phyloP scores from a whole-genome alignment of 2,797 vertebrate genomes.

The Botia kubotai region DNA sequence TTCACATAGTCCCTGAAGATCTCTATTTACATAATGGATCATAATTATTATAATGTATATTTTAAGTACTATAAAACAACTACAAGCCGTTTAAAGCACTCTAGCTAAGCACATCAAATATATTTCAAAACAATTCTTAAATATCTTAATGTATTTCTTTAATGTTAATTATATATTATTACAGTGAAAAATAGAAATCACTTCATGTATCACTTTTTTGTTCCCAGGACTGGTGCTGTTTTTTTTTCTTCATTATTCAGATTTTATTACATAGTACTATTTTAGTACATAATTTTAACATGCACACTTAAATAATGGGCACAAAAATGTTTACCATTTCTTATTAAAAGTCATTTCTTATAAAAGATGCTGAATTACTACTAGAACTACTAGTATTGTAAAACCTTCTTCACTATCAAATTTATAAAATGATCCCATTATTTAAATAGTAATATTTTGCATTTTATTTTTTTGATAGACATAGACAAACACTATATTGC shows the following conservation, averaged over 20 bases:
- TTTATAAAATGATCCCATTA: background rate
- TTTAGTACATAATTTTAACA: background rate
- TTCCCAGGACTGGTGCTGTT: background rate
- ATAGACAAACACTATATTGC: background rate
- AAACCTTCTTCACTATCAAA: background rate
- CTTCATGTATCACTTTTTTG: background rate
- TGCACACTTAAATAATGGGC: background rate
- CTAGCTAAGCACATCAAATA: background rate
- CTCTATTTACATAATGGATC: background rate
- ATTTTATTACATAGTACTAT: background rate
- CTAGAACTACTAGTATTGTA: background rate
- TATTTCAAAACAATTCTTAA: background rate
- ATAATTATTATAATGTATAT: background rate
- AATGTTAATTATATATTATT: background rate
- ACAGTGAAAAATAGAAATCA: background rate
- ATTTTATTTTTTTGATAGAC: constrained; percentile 4
- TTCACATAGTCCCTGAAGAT: background rate
- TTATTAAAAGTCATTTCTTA: background rate
- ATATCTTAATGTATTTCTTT: background rate
- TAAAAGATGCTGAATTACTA: background rate
- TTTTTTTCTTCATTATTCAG: background rate
- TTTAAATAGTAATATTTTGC: background rate
- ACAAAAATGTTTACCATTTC: background rate
- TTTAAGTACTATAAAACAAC: too few species aligned
- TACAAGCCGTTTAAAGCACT: background rate